Evolutionary conservation across 2,888 invertebrate species (phyloP).

Genomic region (Ornithoptera priamus): DNA sequence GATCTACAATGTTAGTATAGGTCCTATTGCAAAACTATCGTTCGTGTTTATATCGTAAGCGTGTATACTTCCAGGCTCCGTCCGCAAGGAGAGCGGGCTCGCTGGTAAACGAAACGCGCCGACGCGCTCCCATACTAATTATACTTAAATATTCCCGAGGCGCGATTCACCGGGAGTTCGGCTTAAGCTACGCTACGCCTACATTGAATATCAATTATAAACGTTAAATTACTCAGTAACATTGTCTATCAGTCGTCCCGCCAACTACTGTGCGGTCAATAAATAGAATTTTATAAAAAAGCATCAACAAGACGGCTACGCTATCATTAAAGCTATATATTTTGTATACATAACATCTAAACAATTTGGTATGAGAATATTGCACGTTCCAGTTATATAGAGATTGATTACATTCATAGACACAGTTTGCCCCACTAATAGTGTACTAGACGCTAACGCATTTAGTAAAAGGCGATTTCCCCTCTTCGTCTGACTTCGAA

Average conservation of each 20-base stretch:
- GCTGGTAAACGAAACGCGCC: too few relatives aligned
- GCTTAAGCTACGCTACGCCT: slow-evolving; percentile 53
- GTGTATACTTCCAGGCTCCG: slow-evolving; percentile 53
- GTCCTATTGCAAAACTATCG: slow-evolving; percentile 72
- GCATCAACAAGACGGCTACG: slow-evolving; percentile 78
- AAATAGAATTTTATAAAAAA: slow-evolving; percentile 79
- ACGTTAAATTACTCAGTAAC: slow-evolving; percentile 74
- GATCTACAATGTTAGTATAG: slow-evolving; percentile 54
- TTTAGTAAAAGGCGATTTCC: slow-evolving; percentile 45
- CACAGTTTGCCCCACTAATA: slow-evolving; percentile 43
- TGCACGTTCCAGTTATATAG: slow-evolving; percentile 68
- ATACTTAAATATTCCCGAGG: too few relatives aligned
- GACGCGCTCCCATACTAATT: too few relatives aligned
- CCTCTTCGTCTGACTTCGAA: slow-evolving; percentile 27
- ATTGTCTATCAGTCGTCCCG: slow-evolving; percentile 74
- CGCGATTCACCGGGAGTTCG: background rate
- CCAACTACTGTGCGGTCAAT: slow-evolving; percentile 70
- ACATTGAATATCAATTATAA: slow-evolving; percentile 68
- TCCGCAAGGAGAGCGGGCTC: slow-evolving; percentile 13
- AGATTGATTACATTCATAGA: slow-evolving; percentile 43
- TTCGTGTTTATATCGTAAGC: slow-evolving; percentile 67
- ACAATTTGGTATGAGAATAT: slow-evolving; percentile 76
- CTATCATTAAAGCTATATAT: slow-evolving; percentile 76
- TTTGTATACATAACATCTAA: slow-evolving; percentile 79
- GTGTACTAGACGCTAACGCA: slow-evolving; percentile 59